phyloP scores from a whole-genome alignment of 64 coral and sea anemone genomes.

The Montipora capricornis region DNA sequence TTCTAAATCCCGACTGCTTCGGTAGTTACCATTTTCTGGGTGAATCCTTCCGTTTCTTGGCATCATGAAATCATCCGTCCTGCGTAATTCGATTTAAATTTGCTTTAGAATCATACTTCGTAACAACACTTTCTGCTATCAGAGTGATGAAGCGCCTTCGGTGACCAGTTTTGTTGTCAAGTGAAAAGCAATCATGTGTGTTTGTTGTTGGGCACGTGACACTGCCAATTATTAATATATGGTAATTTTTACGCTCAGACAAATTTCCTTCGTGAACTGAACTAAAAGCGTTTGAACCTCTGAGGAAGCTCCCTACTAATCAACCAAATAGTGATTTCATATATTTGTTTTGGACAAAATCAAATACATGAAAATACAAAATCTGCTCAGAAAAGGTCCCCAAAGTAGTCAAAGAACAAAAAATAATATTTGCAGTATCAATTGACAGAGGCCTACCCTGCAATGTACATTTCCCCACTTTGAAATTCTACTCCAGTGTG shows the following conservation, averaged over 20 bases:
- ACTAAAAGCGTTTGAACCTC: neutral
- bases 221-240: no score
- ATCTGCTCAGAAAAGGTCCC: no score
- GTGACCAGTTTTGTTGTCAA: slow-evolving; percentile 37
- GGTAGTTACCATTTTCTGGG: neutral
- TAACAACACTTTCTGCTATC: no score
- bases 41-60: slow-evolving; percentile 59
- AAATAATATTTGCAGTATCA: neutral
- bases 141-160: no score
- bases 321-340: no score
- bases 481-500: slow-evolving; percentile 32
- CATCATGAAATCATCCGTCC: slow-evolving; percentile 40
- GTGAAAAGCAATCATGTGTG: neutral
- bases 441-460: neutral
- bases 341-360: no score
- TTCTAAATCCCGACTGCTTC: slow-evolving; percentile 15
- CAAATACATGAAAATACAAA: no score
- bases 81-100: neutral
- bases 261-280: neutral
- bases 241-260: no score
- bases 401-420: no score
- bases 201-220: slow-evolving; percentile 42
- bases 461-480: neutral
- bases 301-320: neutral
- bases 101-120: no score